Conservation (phyloP, 2,888 invertebrate species). For the Megalurothrips usitatus region DNA sequence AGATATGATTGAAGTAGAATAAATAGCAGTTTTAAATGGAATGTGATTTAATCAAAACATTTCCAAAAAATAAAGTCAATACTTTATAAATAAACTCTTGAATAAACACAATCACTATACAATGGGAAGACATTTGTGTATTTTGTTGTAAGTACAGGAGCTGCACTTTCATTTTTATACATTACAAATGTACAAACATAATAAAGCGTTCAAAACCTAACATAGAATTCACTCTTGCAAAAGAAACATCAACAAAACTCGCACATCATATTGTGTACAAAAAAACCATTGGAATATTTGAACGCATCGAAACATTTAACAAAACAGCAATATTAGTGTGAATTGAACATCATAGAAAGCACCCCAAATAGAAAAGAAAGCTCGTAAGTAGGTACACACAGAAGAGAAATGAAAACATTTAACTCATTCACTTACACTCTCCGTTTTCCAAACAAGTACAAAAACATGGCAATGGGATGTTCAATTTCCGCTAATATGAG, state of each 20-base stretch:
- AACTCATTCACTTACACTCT: neutral
- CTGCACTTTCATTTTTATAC: neutral
- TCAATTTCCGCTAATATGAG: conserved; percentile 20
- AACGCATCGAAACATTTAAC: neutral
- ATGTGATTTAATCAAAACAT: conserved; percentile 27
- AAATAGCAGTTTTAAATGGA: neutral
- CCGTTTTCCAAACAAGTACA: neutral
- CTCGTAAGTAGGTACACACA: neutral
- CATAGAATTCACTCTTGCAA: conserved; percentile 25
- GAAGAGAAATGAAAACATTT: neutral
- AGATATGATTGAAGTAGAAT: neutral
- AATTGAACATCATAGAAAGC: conserved; percentile 17
- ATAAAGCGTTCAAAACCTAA: conserved; percentile 25
- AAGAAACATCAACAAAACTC: neutral
- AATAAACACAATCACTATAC: conserved; percentile 21
- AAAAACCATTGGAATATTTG: conserved; percentile 1
- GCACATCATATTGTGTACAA: neutral
- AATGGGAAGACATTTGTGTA: conserved; percentile 22
- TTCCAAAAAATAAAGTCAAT: conserved; percentile 4
- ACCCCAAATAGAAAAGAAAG: neutral
- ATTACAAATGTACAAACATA: conserved; percentile 10
- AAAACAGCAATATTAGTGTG: conserved; percentile 20
- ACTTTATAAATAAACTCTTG: conserved; percentile 18
- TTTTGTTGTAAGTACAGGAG: conserved; percentile 2
- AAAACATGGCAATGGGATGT: conserved; percentile 25